Base-by-base conservation (phyloP, 2,113 vertebrate genomes). In the Chaenocephalus aceratus region DNA sequence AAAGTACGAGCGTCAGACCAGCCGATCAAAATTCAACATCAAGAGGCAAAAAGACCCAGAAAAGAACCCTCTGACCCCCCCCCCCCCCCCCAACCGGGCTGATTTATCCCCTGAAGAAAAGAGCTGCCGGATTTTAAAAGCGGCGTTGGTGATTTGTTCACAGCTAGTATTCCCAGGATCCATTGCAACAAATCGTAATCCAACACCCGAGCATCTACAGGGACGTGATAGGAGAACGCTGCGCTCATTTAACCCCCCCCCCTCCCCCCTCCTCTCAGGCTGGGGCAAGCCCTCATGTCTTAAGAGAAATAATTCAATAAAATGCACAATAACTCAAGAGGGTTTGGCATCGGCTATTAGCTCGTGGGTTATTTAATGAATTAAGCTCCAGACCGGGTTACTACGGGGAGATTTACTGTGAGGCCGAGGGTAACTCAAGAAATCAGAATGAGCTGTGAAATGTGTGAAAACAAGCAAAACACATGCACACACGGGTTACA, bases 131-230 rank as follows among this genome's bases (percentile, higher is more conserved):
- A 53, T 76, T 83, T 83, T 79, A 62, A 82, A 78, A 82, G 86
- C 68, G 67, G 79, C 48, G 46, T n/a, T 80, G 86, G 72, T 91
- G 92, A 92, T 93, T 95, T 93, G 90, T 92, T 82, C 88, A 76
- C 89, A 87, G 92, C 88, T 93, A 86, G 84, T 81, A 85, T 94
- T 95, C 91, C 90, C 79, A 76, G 85, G 82, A 67, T 89, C 75
- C 86, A 88, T 94, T 94, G 93, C 93, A 76, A 77, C 58, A 62
- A 77, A 68, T 23, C 34, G 94, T 92, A 95, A 95, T 73, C 85
- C 79, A 84, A 95, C 84, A 89, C 94, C 72, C 16, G 65, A 82
- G 80, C 94, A 94, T 94, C 93, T 95, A 92, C 81, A 58, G 58
- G 86, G 90, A 94, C 83, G 93, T 94, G 94, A 95, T 93, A 85